Evolutionary conservation across 2,797 vertebrate species (phyloP).

Genomic region (Hyperoplus immaculatus): DNA sequence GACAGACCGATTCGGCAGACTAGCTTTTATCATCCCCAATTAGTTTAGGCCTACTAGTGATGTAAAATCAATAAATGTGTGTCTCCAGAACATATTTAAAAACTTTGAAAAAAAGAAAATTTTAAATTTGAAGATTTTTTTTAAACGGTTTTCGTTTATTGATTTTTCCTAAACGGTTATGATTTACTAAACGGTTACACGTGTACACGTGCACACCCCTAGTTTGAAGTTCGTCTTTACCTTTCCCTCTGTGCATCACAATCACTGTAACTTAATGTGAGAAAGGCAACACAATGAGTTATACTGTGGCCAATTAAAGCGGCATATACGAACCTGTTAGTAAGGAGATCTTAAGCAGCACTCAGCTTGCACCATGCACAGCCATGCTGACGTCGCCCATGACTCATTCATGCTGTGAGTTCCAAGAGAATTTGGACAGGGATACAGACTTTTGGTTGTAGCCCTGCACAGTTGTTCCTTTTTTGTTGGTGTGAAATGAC

Average conservation of each 20-base stretch:
- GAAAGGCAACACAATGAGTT: neutral
- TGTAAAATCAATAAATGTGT: too few relatives aligned
- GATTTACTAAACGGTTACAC: too few relatives aligned
- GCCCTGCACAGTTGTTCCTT: constrained; percentile 32
- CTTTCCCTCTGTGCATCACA: neutral
- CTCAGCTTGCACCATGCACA: constrained; percentile 55
- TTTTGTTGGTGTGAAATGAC: constrained; percentile 37
- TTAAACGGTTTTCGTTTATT: too few relatives aligned
- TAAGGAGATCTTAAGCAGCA: constrained; percentile 10
- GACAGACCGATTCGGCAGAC: too few relatives aligned
- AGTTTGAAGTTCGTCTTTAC: neutral
- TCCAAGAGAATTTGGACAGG: constrained; percentile 45
- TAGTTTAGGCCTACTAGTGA: too few relatives aligned
- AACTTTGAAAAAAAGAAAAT: too few relatives aligned
- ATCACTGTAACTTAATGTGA: neutral
- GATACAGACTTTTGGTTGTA: constrained; percentile 27
- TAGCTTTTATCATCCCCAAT: too few relatives aligned
- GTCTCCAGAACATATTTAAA: too few relatives aligned
- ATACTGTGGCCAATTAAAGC: neutral
- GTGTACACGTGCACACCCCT: too few relatives aligned
- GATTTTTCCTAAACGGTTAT: too few relatives aligned
- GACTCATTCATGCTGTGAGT: constrained; percentile 50
- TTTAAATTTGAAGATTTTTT: too few relatives aligned
- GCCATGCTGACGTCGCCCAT: constrained; percentile 37
- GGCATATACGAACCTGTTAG: neutral